phyloP scores from a whole-genome alignment of 2,888 invertebrate genomes.

The Meiosimyza platycephala region DNA sequence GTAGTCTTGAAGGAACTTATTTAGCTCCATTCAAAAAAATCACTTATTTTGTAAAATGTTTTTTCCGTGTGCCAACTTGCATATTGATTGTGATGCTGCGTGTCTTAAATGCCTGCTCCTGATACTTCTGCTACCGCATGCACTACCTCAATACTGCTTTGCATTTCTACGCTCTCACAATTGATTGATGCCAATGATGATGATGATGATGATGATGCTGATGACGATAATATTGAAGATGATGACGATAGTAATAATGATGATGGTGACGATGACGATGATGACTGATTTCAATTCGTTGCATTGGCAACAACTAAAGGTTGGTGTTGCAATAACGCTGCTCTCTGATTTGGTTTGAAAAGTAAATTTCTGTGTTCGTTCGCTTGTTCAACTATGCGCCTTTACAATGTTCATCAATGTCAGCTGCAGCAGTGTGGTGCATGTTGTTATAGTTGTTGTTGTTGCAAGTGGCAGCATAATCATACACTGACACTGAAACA shows the following conservation, averaged over 20 bases:
- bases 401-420: slow-evolving; percentile 27
- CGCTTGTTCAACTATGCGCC: not conserved
- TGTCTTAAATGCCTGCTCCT: not conserved
- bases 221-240: not conserved
- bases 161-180: not conserved
- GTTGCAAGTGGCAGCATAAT: not conserved
- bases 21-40: too few species aligned
- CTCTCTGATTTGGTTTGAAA: slow-evolving; percentile 14
- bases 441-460: slow-evolving; percentile 25
- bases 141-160: too few species aligned
- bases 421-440: slow-evolving; percentile 24
- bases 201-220: slow-evolving; percentile 10
- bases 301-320: too few species aligned
- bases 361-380: not conserved
- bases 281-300: not conserved
- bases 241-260: slow-evolving; percentile 1
- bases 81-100: slow-evolving; percentile 8
- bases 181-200: slow-evolving; percentile 26
- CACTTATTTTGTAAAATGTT: too few species aligned
- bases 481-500: not conserved
- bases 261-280: slow-evolving; percentile 7
- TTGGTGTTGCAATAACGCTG: not conserved
- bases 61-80: not conserved
- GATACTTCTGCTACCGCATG: too few species aligned
- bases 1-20: too few species aligned